Base-by-base conservation (phyloP, 1,140 invertebrate genomes). In the Tribolium madens region DNA sequence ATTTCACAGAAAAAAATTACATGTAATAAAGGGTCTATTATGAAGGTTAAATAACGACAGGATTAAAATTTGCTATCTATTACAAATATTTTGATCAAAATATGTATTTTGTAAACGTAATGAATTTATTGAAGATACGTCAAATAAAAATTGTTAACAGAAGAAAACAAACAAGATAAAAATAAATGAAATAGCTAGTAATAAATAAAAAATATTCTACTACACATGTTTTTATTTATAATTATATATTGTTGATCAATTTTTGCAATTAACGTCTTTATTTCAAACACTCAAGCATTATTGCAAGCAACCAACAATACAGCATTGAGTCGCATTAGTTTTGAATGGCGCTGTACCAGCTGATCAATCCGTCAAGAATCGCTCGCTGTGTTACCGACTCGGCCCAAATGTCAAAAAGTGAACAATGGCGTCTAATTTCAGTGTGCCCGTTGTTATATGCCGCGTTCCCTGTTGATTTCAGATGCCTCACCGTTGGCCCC, bases 341-440 rank as follows among this genome's bases (percentile, higher is more conserved):
- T 26, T 26, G 21, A 26, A 4, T 5, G 21, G 3, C 3, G 21
- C 21, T 26, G 21, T 26, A 26, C 21, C 21, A 4, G 21, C 21
- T n/a, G 21, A 4, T 5, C 21, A 26, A 5, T 4, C 21, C 21
- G 21, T 26, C 21, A 5, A 26, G n/a, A 26, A 5, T 26, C 21
- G 21, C 21, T 26, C 21, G n/a, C 57, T 64, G 57, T 9, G 3
- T 33, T 64, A 64, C 57, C 57, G 57, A 10, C 57, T 2, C 26
- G 6, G 10, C 2, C 7, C 26, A 64, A 42, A 48, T 72, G 70
- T 72, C 70, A 72, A 50, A 71, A 50, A 72, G 18, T 48, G 42
- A n/a, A 36, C 52, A 72, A 72, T 72, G 70, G 70, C 70, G 70
- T 50, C 47, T 12, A 18, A 46, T 72, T 72, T 50, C 50, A 7